Base-by-base conservation (phyloP, 1,140 invertebrate species). In the Papilio dardanus region DNA sequence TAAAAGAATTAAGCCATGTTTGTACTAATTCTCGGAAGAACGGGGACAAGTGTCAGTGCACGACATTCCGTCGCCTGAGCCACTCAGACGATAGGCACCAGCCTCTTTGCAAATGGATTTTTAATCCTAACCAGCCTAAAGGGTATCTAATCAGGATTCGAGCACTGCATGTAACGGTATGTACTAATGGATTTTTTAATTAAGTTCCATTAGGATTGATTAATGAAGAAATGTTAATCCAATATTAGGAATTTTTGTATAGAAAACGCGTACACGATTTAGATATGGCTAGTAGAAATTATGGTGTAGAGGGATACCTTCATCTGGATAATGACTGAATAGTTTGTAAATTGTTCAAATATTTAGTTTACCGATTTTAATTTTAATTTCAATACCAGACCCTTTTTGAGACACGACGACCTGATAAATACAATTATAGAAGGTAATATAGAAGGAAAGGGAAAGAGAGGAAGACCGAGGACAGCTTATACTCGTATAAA, bases 1-100 rank as follows among this genome's bases (percentile, higher is more conserved):
- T 85, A 86, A 91, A 90, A 88, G 89, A 88, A 90, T 92, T 89
- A 88, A 89, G 85, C 88, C 86, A 90, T 88, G 86, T 86, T 85
- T 80, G 80, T 84, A 87, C 83, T 83, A 90, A 89, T 87, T 89
- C 88, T 82, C 3, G 28, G 84, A 76, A 83, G 88, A 91, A 91
- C 86, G 87, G 80, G 90, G 85, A 80, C 88, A 88, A 90, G 87
- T 89, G 84, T 83, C 46, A 77, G 77, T 81, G 77, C 84, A 88
- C 88, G 88, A 81, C 89, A 78, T 74, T 77, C 37, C 58, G 90
- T 76, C 90, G 90, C 90, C 90, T 76, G 74, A 75, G 75, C 46
- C 76, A 79, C 79, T 80, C 77, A 81, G 74, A 79, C 71, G 66
- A 75, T 73, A 14, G 24, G 54, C 24, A 62, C 10, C 12, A 24